Base-by-base conservation (phyloP, 2,797 vertebrate species). In the Hippoglossus hippoglossus region DNA sequence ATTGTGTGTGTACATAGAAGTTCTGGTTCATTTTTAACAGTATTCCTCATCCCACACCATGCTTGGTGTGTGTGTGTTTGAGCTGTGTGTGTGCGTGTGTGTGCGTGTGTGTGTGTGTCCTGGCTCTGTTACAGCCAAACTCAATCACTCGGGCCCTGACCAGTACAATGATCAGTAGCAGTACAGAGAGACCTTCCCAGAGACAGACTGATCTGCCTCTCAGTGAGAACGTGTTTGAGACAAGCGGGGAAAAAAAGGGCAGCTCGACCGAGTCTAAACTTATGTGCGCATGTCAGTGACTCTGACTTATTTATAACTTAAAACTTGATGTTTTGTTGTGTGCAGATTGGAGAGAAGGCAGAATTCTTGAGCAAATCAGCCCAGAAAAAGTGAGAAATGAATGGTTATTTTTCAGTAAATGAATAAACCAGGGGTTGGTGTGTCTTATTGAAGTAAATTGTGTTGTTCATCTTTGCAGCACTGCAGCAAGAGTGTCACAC, bases 311-410 rank as follows among this genome's bases (percentile, higher is more conserved):
- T 39, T 39, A 36, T 39, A 12, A 39, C 36, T 12, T 11, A 66
- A 59, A 36, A 18, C 64, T 22, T 44, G 15, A 19, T 84, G 19
- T 5, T 74, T 73, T 59, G 0, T 58, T 66, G 91, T 54, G 0
- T 59, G 65, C 92, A 99, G 98, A 99, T 99, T 12, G 95, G 94
- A 39, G 96, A 96, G 49, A 95, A 97, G 81, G 97, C 97, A 57
- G 97, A 96, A 79, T 99, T 99, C 88, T 87, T 99, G 90, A 99
- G 92, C 90, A 98, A 97, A 91, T 98, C 96, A 21, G 95, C 95
- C 79, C 96, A 97, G 84, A 99, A 98, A 94, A 98, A 95, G 98
- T 98, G 93, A 94, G 89, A 1, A 0, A 22, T 12, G 15, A 3
- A 44, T 44, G 8, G 0, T 49, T 46, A 5, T 56, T 46, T 19